Evolutionary conservation across 37 sponge, comb jelly and placozoan species (phyloP), one percentile per base, ranked within the genome.

Genomic region (Ianthella basta): DNA sequence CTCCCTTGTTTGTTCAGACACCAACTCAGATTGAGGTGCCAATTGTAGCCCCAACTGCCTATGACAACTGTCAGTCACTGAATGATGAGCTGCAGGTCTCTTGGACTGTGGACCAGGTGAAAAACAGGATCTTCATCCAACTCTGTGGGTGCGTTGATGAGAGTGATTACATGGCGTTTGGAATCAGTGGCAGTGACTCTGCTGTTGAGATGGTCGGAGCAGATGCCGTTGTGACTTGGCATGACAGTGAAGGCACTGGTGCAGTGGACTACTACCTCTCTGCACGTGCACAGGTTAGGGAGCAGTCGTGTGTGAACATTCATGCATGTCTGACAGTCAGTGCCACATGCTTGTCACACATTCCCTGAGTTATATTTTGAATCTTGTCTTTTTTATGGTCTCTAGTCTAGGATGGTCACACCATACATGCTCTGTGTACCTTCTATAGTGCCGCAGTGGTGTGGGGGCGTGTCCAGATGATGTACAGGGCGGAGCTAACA

Each of bases 91-190:
- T 53, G 21, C 78, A 75, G 53, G 78, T 75, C 54, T 75, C 78
- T 24, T 75, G 78, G 78, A 40, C 44, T 16, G n/a, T 88, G 55
- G 21, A 77, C 41, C 37, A 32, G 14, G 32, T 25, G n/a, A 40
- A 34, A 0, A 32, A 75, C 23, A 32, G 18, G 27, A 32, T 69
- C 10, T 44, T 30, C 79, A 19, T 87, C 39, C 57, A 55, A n/a
- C 73, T 87, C 23, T 87, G 87, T 81, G 87, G 87, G 19, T 87
- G 87, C 69, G 57, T 82, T 30, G 21, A 69, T 33, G 36, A 55
- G 34, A 80, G 56, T 57, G 80, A 84, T 53, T 91, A 87, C 75
- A 84, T 91, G 82, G 89, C 85, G 10, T 91, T 91, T 91, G 92
- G 92, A n/a, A 60, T 91, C 64, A 91, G 92, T 75, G 92, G 89